These are phyloP conservation scores for Manacus vitellinus DNA, from an alignment of 2,113 vertebrate genomes.

Conservation along the genomic window DNA sequence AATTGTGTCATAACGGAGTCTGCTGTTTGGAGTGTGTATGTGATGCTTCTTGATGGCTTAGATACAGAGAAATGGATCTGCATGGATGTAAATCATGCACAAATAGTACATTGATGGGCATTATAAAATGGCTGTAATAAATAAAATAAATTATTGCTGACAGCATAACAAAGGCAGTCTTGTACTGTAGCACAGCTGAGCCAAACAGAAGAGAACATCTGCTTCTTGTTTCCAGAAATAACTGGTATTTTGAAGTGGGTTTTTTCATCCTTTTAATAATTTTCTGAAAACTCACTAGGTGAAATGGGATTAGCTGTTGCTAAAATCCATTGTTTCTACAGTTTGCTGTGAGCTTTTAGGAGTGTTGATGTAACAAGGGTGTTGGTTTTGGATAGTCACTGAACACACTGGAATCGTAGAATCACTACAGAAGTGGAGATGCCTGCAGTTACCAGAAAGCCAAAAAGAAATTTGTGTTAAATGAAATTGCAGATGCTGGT, in stretches of 20 bases:
- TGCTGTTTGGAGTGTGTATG: background rate
- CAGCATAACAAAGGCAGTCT: constrained; percentile 68
- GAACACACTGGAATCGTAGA: background rate
- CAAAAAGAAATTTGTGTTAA: background rate
- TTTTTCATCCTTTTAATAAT: constrained; percentile 54
- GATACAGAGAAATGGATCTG: background rate
- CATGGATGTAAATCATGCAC: background rate
- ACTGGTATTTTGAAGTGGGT: constrained; percentile 50
- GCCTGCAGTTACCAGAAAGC: background rate
- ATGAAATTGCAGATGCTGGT: background rate
- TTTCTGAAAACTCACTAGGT: constrained; percentile 49
- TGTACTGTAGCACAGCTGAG: constrained; percentile 69
- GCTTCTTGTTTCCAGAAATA: constrained; percentile 72
- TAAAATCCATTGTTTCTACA: background rate
- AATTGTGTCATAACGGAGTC: background rate
- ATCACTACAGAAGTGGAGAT: background rate
- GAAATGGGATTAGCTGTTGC: background rate
- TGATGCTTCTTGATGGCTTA: background rate
- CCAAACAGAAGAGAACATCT: constrained; percentile 70
- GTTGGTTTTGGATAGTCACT: background rate
- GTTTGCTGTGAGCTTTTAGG: background rate
- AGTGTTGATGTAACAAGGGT: background rate
- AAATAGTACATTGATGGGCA: constrained; percentile 44
- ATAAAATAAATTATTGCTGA: constrained; percentile 68
- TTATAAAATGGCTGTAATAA: constrained; percentile 65